These are phyloP conservation scores for Ellobium chinense DNA, from an alignment of 2,888 invertebrate genomes.

Conservation along the genomic window DNA sequence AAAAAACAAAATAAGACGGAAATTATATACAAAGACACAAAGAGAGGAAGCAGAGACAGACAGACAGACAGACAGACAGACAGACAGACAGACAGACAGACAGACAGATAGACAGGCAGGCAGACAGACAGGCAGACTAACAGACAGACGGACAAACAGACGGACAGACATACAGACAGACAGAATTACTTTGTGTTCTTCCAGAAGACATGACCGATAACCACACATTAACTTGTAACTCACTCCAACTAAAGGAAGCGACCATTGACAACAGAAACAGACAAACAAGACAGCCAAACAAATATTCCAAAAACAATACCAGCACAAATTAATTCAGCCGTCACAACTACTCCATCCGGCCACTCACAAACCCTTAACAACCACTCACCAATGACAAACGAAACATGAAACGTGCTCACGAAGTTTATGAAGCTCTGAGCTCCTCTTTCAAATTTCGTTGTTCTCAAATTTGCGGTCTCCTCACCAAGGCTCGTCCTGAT, in stretches of 20 bases:
- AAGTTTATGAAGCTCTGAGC: background rate
- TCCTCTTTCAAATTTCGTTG: background rate
- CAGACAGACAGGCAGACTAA: no score
- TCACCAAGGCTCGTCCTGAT: background rate
- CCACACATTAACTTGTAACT: no score
- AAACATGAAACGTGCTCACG: background rate
- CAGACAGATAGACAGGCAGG: no score
- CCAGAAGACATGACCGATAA: no score
- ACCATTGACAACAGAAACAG: background rate
- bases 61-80: no score
- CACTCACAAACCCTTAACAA: background rate
- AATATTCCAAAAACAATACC: no score
- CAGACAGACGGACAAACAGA: background rate
- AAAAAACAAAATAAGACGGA: no score
- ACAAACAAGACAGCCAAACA: no score
- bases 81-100: no score
- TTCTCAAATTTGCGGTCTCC: slow-evolving; percentile 5
- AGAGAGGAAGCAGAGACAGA: no score
- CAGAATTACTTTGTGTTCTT: background rate
- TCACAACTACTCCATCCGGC: background rate
- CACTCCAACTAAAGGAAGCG: background rate
- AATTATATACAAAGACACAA: no score
- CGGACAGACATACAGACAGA: background rate
- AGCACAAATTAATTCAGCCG: no score
- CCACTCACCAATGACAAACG: background rate